Conservation (phyloP, 2,888 invertebrate genomes). For the Cybosia mesomella region DNA sequence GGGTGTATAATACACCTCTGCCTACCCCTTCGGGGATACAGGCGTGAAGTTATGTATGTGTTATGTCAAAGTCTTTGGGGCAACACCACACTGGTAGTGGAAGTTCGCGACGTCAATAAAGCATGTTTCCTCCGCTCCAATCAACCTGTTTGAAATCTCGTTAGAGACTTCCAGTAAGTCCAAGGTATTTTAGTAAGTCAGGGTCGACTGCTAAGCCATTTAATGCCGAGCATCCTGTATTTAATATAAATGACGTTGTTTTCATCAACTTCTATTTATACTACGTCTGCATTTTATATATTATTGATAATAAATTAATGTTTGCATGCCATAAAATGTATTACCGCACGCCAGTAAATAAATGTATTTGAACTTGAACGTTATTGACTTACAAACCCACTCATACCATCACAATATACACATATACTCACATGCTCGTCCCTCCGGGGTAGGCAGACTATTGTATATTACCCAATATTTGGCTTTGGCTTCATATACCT, state of each 20-base stretch:
- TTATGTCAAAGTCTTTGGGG: too few relatives aligned
- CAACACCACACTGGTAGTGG: not conserved
- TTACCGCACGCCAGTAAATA: not conserved
- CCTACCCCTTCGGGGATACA: too few relatives aligned
- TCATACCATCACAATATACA: too few relatives aligned
- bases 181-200: slow-evolving; percentile 1
- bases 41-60: too few relatives aligned
- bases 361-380: slow-evolving; percentile 2
- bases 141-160: not conserved
- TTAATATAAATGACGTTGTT: not conserved
- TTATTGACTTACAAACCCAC: not conserved
- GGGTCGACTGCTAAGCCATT: not conserved
- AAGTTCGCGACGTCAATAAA: not conserved
- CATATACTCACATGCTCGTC: too few relatives aligned
- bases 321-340: not conserved
- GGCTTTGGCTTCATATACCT: too few relatives aligned
- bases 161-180: not conserved
- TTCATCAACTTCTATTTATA: not conserved
- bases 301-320: slow-evolving; percentile 1
- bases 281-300: not conserved
- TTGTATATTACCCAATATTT: too few relatives aligned
- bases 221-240: not conserved
- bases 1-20: too few relatives aligned
- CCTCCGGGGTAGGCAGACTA: too few relatives aligned
- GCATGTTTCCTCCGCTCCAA: not conserved